Percentiles rank a stretch among this genome's conserved stretches.
Evolutionary conservation across 2,113 vertebrate species (phyloP).

Genomic region (Catagonus wagneri): DNA sequence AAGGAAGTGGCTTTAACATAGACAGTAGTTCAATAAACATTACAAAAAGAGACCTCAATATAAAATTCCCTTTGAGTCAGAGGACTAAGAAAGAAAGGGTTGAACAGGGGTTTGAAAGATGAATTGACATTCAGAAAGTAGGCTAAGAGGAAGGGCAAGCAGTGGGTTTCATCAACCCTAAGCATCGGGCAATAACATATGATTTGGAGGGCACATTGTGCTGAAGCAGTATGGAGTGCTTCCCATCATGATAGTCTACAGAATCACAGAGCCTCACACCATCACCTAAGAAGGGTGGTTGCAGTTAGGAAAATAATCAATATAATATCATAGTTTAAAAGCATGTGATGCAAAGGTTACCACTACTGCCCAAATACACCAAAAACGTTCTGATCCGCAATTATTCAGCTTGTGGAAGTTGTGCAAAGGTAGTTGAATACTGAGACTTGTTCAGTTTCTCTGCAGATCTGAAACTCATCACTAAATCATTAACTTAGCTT

Average conservation of each 20-base stretch:
- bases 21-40: slow-evolving; percentile 25
- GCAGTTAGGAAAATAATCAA: background rate
- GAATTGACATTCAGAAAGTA: background rate
- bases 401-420: slow-evolving; percentile 23
- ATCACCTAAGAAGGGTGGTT: background rate
- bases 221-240: background rate
- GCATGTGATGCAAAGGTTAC: background rate
- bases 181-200: background rate
- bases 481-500: slow-evolving; percentile 5
- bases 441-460: background rate
- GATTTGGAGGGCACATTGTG: background rate
- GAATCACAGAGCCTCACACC: background rate
- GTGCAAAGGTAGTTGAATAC: background rate
- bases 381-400: background rate
- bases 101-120: background rate
- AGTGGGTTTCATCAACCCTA: background rate
- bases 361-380: background rate
- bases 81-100: background rate
- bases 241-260: background rate
- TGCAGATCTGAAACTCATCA: background rate
- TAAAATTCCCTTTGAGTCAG: slow-evolving; percentile 59
- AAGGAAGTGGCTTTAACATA: slow-evolving; percentile 56
- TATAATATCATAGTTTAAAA: background rate
- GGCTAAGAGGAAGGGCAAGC: background rate
- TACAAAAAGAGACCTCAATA: background rate